Percentiles rank a stretch among this genome's conserved stretches.
Conservation (phyloP, 2,797 vertebrate species). For the Smutsia temminckii region DNA sequence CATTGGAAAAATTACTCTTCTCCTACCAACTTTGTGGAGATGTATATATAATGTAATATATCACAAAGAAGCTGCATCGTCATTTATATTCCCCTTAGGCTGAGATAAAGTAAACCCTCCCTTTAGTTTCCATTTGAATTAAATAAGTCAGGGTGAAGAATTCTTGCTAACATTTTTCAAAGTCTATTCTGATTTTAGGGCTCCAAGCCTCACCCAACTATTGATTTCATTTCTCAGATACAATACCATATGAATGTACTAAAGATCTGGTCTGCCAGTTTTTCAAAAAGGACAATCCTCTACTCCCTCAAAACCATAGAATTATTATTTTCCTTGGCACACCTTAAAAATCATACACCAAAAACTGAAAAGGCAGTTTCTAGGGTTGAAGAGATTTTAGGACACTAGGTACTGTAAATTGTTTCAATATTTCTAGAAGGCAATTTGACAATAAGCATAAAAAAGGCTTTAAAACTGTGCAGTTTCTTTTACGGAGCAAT, state of each 20-base stretch:
- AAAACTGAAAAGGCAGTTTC: neutral
- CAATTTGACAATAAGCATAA: neutral
- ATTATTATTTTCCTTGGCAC: neutral
- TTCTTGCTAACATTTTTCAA: slow-evolving; percentile 1
- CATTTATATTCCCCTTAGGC: neutral
- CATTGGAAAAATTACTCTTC: neutral
- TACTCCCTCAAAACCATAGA: neutral
- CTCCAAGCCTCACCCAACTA: neutral
- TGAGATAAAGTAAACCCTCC: neutral
- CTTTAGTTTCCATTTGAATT: neutral
- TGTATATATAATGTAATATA: neutral
- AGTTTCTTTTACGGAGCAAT: neutral
- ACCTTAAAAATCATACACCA: neutral
- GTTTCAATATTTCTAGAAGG: neutral
- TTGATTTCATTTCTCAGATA: neutral
- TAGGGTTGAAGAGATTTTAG: neutral
- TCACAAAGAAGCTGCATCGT: neutral
- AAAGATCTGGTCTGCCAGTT: neutral
- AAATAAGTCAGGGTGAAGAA: neutral
- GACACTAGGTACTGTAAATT: neutral
- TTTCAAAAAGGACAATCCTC: slow-evolving; percentile 7
- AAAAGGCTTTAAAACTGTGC: neutral
- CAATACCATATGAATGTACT: neutral
- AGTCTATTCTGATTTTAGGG: neutral
- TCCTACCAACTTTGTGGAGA: slow-evolving; percentile 2